Percentiles rank a stretch among this genome's conserved stretches.
phyloP scores from a whole-genome alignment of 2,797 vertebrate genomes.

The Sebastes iracundus region DNA sequence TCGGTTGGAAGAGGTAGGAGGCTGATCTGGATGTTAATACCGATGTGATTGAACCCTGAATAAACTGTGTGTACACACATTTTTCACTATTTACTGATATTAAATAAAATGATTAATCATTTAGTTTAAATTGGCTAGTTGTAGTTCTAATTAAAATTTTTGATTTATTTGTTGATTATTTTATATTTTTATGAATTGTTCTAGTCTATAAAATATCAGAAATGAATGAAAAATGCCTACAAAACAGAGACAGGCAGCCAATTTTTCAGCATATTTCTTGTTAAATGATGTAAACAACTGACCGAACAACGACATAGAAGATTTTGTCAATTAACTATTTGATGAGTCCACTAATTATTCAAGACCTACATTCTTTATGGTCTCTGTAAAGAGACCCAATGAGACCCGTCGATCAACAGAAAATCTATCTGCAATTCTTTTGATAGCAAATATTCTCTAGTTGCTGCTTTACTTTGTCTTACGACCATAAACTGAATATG shows the following conservation, averaged over 20 bases:
- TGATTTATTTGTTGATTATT: too few species aligned
- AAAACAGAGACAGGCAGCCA: background rate
- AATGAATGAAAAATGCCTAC: background rate
- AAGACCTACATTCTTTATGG: background rate
- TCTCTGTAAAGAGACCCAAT: background rate
- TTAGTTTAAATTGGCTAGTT: background rate
- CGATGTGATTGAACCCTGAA: background rate
- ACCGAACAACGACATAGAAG: background rate
- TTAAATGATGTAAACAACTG: background rate
- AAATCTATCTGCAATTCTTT: background rate
- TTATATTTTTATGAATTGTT: background rate
- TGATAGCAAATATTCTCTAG: background rate
- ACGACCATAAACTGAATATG: background rate
- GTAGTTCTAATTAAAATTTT: background rate
- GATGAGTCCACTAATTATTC: background rate
- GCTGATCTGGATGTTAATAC: background rate
- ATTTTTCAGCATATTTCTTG: background rate
- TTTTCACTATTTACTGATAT: background rate
- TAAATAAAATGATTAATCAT: background rate
- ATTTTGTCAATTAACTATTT: background rate
- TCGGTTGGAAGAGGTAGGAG: background rate
- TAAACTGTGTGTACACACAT: background rate
- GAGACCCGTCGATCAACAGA: background rate
- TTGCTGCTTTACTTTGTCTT: background rate
- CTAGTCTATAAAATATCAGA: background rate